A percentile compares a stretch with the other conserved stretches of the same genome.
Conservation (phyloP, 2,113 vertebrate genomes). For the Platysternon megacephalum region DNA sequence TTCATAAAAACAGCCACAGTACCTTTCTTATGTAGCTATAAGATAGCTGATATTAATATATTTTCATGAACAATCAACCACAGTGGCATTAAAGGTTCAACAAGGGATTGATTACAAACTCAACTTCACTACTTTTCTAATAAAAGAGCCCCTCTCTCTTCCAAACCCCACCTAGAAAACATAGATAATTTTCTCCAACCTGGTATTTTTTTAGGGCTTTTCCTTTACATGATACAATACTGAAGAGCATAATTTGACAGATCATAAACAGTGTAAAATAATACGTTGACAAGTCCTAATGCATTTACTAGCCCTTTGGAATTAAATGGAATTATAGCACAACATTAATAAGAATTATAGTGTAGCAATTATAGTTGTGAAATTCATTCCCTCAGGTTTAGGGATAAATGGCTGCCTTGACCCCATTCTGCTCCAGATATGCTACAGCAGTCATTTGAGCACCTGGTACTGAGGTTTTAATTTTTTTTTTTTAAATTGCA, state of each 20-base stretch:
- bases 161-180: conserved; percentile 32
- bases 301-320: conserved; percentile 85
- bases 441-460: conserved; percentile 71
- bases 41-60: conserved; percentile 24
- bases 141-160: conserved; percentile 22
- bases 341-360: conserved; percentile 85
- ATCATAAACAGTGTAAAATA: conserved; percentile 87
- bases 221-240: conserved; percentile 74
- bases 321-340: conserved; percentile 86
- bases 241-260: conserved; percentile 82
- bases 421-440: conserved; percentile 60
- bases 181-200: neutral
- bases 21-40: conserved; percentile 36
- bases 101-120: conserved; percentile 32
- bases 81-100: conserved; percentile 17
- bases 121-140: conserved; percentile 50
- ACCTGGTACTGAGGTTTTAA: conserved; percentile 80
- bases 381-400: conserved; percentile 83
- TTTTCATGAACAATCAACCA: conserved; percentile 44
- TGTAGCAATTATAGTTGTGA: conserved; percentile 83
- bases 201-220: conserved; percentile 71
- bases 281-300: conserved; percentile 88
- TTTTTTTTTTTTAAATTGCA: conserved; percentile 78
- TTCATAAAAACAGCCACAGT: conserved; percentile 24
- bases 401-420: conserved; percentile 74